These are phyloP conservation scores for Myotis daubentonii DNA, from an alignment of 2,797 vertebrate species.

Conservation along the genomic window DNA sequence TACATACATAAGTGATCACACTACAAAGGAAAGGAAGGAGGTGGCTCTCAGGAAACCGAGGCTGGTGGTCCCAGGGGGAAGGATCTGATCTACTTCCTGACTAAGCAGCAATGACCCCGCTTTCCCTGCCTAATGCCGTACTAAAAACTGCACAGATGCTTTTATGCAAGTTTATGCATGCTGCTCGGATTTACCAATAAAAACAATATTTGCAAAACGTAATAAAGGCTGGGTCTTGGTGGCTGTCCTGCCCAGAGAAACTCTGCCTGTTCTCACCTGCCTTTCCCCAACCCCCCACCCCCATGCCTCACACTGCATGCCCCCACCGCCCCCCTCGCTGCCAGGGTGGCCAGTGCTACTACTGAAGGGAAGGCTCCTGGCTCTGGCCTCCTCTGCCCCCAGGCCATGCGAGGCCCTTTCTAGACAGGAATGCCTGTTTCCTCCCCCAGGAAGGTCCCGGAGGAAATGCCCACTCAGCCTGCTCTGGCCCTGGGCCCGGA, in stretches of 20 bases:
- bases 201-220: not conserved
- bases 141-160: not conserved
- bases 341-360: not conserved
- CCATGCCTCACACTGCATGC: too few relatives aligned
- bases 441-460: not conserved
- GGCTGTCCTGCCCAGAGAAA: not conserved
- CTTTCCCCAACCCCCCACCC: not conserved
- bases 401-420: not conserved
- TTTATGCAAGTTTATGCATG: not conserved
- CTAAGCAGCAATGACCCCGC: not conserved
- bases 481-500: not conserved
- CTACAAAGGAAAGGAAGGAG: not conserved
- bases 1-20: not conserved
- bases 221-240: not conserved
- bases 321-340: too few relatives aligned
- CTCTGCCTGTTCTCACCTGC: not conserved
- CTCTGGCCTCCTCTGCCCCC: not conserved
- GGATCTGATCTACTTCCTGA: not conserved
- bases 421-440: not conserved
- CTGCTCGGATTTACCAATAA: not conserved
- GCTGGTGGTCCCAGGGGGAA: not conserved
- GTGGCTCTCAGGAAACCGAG: not conserved
- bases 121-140: not conserved
- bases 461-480: not conserved
- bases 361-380: not conserved